Percentiles rank a stretch among this genome's conserved stretches.
Conservation (phyloP, 2,113 vertebrate genomes). For the Prunella himalayana region DNA sequence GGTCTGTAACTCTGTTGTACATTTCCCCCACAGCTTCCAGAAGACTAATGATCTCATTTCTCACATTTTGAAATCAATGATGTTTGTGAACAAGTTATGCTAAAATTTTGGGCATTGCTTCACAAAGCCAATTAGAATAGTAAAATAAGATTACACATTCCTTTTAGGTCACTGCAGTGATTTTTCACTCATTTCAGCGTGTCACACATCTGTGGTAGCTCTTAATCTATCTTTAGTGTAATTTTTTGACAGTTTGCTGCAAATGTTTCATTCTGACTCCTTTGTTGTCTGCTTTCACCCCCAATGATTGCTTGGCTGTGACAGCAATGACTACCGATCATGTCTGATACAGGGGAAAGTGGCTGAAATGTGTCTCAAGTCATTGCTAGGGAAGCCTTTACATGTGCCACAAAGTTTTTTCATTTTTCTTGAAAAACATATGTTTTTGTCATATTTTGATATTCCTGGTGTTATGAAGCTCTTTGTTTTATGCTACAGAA, state of each 20-base stretch:
- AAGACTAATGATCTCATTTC: not conserved
- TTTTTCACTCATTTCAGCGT: not conserved
- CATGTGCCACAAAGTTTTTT: not conserved
- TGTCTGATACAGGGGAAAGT: not conserved
- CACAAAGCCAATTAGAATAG: not conserved
- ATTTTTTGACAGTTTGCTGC: not conserved
- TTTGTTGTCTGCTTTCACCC: not conserved
- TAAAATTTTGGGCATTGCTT: not conserved
- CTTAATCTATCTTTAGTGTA: constrained; percentile 27
- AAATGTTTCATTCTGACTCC: not conserved
- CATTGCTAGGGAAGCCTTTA: not conserved
- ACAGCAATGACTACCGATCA: not conserved
- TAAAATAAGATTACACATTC: not conserved
- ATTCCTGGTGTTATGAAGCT: not conserved
- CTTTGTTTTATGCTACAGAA: not conserved
- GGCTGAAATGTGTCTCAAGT: not conserved
- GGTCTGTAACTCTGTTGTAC: not conserved
- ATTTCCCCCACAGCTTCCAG: not conserved
- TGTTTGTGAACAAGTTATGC: not conserved
- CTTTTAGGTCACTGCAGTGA: not conserved
- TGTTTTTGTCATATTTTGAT: not conserved
- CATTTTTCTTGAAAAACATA: not conserved
- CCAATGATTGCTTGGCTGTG: not conserved
- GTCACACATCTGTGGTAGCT: not conserved
- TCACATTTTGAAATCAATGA: not conserved